Conservation (phyloP, 2,888 invertebrate species). For the Hartigia nigra region DNA sequence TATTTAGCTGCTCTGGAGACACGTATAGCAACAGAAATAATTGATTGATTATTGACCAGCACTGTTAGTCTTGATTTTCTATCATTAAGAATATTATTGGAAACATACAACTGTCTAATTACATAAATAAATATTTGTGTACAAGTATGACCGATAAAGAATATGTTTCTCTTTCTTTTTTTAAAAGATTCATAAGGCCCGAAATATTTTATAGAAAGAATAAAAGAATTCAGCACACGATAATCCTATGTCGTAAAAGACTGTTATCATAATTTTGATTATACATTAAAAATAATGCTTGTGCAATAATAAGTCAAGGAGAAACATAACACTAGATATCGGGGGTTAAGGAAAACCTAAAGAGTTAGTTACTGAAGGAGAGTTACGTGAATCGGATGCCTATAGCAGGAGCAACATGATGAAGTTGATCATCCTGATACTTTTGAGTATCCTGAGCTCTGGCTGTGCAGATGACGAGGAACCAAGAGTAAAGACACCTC, state of each 20-base stretch:
- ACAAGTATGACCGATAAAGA: neutral
- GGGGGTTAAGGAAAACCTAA: neutral
- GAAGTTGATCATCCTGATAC: neutral
- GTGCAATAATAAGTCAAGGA: neutral
- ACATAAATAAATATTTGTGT: neutral
- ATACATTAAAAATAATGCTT: neutral
- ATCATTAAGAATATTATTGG: neutral
- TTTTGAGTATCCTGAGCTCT: neutral
- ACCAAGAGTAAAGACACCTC: conserved; percentile 45
- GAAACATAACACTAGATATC: neutral
- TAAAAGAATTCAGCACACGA: neutral
- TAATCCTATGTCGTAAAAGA: neutral
- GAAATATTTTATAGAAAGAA: neutral
- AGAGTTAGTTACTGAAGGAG: neutral
- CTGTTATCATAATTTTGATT: neutral
- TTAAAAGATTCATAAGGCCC: neutral
- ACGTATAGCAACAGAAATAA: neutral
- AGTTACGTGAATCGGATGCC: neutral
- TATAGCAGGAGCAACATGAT: neutral
- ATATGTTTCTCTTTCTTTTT: neutral
- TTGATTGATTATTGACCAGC: neutral
- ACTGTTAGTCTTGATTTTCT: neutral
- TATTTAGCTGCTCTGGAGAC: neutral
- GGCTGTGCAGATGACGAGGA: conserved; percentile 9
- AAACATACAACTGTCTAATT: neutral